Evolutionary conservation across 2,113 vertebrate species (phyloP), one percentile per base, ranked within the genome.

Genomic region (Casuarius casuarius): DNA sequence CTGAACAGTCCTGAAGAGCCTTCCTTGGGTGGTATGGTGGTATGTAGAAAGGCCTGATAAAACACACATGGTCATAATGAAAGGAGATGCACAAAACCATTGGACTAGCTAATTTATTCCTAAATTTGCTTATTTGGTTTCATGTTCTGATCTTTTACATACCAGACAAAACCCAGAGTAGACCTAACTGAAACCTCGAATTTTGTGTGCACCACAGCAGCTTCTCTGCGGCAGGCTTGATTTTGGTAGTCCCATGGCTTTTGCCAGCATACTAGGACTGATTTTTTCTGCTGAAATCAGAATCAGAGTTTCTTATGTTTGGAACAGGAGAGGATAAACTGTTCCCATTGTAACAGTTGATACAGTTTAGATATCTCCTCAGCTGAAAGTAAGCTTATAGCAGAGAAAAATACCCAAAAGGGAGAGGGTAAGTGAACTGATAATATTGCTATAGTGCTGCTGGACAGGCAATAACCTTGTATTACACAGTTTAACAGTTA

Each of bases 381-480:
- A 31, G 12, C 6, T 73, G 49, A 84, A 90, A 90, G 17, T 31
- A 86, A 77, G 56, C n/a, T 86, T 84, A 49, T 67, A 38, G 65
- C 11, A 49, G 29, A 93, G 18, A 89, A 87, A 66, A 20, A 70
- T 49, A 44, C 3, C 1, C 1, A 83, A 22, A 63, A 90, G 13
- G 12, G 4, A 89, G 67, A 77, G 14, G 35, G 4, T 11, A 78
- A 67, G 38, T 33, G 5, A 75, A 73, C 13, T 91, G 35, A 35
- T 35, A 72, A 72, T 29, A 58, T 3, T n/a, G 6, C n/a, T 56
- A 78, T 82, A 58, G 67, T 81, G 61, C 16, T 77, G 26, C 21
- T 1, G 1, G 38, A 58, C 7, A 56, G 26, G 54, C 67, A 87
- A 49, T 14, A 85, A 76, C 6, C 18, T 72, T 0, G 0, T 29